Evolutionary conservation across 2,113 vertebrate species (phyloP), one percentile per base, ranked within the genome.

Genomic region (Lampris megalopsis): DNA sequence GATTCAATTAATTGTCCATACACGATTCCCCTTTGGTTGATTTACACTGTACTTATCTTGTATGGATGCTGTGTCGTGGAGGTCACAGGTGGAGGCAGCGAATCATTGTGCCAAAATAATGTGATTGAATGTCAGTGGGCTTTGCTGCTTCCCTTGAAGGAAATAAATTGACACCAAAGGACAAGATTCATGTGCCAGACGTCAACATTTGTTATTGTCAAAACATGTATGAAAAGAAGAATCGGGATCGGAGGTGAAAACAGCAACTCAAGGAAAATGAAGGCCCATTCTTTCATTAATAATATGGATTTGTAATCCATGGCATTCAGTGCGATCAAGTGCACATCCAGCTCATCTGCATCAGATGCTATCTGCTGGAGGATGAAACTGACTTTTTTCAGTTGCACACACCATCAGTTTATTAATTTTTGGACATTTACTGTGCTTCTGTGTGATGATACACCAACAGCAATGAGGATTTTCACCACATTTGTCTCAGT

Each of bases 51-150:
- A 9, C 85, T 80, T 80, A 80, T 84, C 79, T 75, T 79, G 83
- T 63, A 68, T 73, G 70, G 75, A 71, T 77, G 84, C 72, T 87
- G 66, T 85, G 84, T 64, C 77, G 75, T 87, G 82, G 83, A 88
- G 84, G 85, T 90, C 89, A 90, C 86, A 91, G 86, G 90, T 91
- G 90, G 83, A 88, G 47, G 82, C 79, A 73, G 80, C 10, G 13
- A 88, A 87, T 89, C 90, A 88, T 49, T 81, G 81, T 85, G 85
- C 80, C 86, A 92, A 91, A 91, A 91, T 91, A 90, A 92, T 90
- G 89, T 82, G 84, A 87, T 86, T 91, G 89, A 91, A 89, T 90
- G 90, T 89, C 91, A 90, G 85, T 80, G 80, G 71, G 79, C 82
- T 84, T 24, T 74, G 63, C 82, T 75, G 82, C 73, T 79, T 78